These are phyloP conservation scores for Gopherus evgoodei DNA, from an alignment of 2,113 vertebrate species.

Conservation along the genomic window DNA sequence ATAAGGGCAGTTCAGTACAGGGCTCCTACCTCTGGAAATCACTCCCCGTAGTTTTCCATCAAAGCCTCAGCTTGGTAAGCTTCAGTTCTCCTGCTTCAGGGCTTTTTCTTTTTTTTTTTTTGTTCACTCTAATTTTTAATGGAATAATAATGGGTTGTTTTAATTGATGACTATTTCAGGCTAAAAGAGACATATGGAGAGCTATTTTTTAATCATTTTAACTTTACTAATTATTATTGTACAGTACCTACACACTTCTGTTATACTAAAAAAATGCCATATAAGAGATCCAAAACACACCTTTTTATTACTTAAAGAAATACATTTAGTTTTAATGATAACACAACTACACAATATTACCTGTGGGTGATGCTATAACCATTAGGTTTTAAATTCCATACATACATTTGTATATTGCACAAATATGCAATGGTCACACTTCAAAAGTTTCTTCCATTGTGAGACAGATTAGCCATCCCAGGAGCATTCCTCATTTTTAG, in stretches of 20 bases:
- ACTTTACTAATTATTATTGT: background rate
- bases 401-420: background rate
- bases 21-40: background rate
- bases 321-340: background rate
- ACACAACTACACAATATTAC: background rate
- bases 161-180: background rate
- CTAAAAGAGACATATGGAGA: fast-evolving
- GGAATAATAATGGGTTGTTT: background rate
- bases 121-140: background rate
- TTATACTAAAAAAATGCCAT: background rate
- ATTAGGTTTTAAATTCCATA: background rate
- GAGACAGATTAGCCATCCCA: background rate
- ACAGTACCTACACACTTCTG: background rate
- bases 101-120: fast-evolving
- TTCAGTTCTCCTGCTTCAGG: background rate
- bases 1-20: background rate
- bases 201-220: background rate
- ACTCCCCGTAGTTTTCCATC: background rate
- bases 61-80: background rate
- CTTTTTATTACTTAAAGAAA: background rate
- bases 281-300: background rate
- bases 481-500: background rate
- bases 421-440: background rate
- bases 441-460: background rate
- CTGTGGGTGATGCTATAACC: background rate